Percentiles rank a stretch among this genome's conserved stretches.
These are phyloP conservation scores for Pelusios castaneus DNA, from an alignment of 2,113 vertebrate species.

Conservation along the genomic window DNA sequence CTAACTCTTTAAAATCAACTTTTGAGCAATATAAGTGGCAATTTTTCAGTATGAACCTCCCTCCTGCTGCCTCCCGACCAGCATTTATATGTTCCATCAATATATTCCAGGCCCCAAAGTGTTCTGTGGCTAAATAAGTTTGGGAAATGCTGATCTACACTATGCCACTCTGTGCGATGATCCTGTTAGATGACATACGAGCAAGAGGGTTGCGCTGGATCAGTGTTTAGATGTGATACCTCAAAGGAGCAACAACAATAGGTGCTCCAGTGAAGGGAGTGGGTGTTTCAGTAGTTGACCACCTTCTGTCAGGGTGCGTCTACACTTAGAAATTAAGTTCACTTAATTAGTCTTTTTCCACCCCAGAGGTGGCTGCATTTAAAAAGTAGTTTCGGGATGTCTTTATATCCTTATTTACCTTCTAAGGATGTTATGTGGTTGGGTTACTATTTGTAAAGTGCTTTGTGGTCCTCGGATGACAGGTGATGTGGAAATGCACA, in stretches of 20 bases:
- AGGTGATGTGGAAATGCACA: slow-evolving; percentile 24
- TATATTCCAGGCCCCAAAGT: no score
- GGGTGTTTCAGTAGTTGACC: not conserved
- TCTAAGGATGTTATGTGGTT: slow-evolving; percentile 27
- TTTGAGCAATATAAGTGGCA: no score
- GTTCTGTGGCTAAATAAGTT: no score
- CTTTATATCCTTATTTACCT: slow-evolving; percentile 48
- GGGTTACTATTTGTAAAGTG: slow-evolving; percentile 61
- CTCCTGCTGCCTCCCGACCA: no score
- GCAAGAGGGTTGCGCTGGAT: not conserved
- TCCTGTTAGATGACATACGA: not conserved
- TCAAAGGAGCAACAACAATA: not conserved
- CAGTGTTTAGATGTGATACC: not conserved
- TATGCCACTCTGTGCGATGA: rapidly evolving
- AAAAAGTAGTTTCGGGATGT: slow-evolving; percentile 23
- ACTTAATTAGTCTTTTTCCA: slow-evolving; percentile 25
- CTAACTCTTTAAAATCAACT: no score
- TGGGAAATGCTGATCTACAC: no score
- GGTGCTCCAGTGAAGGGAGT: not conserved
- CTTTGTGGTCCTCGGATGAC: slow-evolving; percentile 36
- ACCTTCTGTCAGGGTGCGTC: not conserved
- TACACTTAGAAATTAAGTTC: no score
- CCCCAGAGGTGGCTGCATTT: slow-evolving; percentile 32
- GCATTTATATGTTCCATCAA: no score
- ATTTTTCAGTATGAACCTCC: no score